phyloP scores from a whole-genome alignment of 2,797 vertebrate genomes.

The Aldrovandia affinis region DNA sequence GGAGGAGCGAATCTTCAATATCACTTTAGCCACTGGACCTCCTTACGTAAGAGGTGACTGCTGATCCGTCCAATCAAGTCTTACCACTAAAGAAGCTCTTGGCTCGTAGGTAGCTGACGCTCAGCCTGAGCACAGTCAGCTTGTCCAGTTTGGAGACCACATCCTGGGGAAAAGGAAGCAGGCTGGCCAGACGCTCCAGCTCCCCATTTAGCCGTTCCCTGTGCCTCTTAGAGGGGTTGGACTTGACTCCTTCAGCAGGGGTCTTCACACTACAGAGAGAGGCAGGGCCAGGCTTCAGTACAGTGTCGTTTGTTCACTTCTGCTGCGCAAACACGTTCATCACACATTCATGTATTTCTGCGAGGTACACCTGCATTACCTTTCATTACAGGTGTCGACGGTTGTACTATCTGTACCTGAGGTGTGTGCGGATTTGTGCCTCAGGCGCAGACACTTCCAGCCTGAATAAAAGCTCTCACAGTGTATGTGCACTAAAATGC shows the following conservation, averaged over 20 bases:
- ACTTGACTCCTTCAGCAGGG: constrained; percentile 76
- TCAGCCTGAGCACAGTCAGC: constrained; percentile 83
- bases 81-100: constrained; percentile 87
- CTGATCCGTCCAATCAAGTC: constrained; percentile 27
- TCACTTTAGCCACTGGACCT: neutral
- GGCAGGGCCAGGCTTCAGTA: neutral
- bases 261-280: constrained; percentile 69
- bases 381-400: neutral
- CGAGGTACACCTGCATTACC: neutral
- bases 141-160: constrained; percentile 85
- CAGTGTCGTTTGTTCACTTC: neutral
- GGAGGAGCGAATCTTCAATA: neutral
- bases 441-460: neutral
- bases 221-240: constrained; percentile 86
- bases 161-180: constrained; percentile 82
- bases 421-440: neutral
- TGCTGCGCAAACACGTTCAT: neutral
- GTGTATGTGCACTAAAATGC: neutral
- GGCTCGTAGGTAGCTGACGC: constrained; percentile 84
- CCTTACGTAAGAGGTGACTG: neutral
- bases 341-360: neutral
- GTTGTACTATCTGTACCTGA: neutral
- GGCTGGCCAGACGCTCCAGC: constrained; percentile 80
- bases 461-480: neutral
- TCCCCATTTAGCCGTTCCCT: constrained; percentile 83